These are phyloP conservation scores for Parnassius apollo DNA, from an alignment of 2,888 invertebrate genomes.

Conservation along the genomic window DNA sequence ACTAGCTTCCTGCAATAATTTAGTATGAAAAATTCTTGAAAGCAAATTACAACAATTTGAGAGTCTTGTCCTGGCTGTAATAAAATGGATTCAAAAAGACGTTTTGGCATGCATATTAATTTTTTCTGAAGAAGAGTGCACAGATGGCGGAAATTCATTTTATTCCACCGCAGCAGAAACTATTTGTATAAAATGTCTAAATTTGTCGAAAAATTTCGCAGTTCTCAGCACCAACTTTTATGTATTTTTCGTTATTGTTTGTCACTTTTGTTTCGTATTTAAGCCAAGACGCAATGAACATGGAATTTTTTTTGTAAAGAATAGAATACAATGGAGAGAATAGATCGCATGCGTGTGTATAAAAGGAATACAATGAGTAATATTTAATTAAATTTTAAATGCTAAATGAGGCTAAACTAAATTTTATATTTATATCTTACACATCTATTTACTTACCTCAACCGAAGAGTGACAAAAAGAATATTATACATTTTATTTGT, in stretches of 20 bases:
- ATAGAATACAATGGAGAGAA: too few relatives aligned
- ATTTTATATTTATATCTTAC: too few relatives aligned
- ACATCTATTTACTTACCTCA: too few relatives aligned
- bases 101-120: slow-evolving; percentile 20
- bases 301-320: too few relatives aligned
- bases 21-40: background rate
- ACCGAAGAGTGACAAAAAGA: too few relatives aligned
- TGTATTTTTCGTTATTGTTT: background rate
- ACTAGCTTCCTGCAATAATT: background rate
- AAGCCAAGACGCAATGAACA: too few relatives aligned
- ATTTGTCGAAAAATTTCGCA: slow-evolving; percentile 10
- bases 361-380: too few relatives aligned
- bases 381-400: too few relatives aligned
- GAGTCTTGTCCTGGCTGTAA: background rate
- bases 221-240: background rate
- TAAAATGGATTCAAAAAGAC: slow-evolving; percentile 11
- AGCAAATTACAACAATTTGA: background rate
- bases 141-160: slow-evolving; percentile 23
- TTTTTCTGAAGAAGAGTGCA: slow-evolving; percentile 11
- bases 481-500: too few relatives aligned
- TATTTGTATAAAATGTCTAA: slow-evolving; percentile 17
- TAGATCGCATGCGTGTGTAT: too few relatives aligned
- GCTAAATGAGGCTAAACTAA: too few relatives aligned
- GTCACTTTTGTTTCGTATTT: too few relatives aligned
- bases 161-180: slow-evolving; percentile 10